Evolutionary conservation across 2,113 vertebrate species (phyloP).

Genomic region (Neomonachus schauinslandi): DNA sequence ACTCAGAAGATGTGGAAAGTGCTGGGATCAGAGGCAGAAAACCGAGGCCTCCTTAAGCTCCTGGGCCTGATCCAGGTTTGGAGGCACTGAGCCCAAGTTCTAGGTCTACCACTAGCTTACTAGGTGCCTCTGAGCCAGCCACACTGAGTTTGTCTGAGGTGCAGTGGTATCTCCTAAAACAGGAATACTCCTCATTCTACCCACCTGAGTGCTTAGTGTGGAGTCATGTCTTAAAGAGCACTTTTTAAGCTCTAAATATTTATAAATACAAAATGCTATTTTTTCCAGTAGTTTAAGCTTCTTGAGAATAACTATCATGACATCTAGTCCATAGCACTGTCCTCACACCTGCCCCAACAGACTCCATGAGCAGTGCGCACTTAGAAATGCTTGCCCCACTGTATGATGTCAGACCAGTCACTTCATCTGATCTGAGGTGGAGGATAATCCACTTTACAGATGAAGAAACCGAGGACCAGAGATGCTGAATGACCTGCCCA

Average conservation of each 20-base stretch:
- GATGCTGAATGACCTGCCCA: not conserved
- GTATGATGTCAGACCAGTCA: not conserved
- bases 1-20: too few relatives aligned
- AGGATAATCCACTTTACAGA: not conserved
- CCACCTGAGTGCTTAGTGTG: fast-evolving
- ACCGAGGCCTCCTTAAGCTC: not conserved
- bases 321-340: not conserved
- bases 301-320: not conserved
- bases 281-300: not conserved
- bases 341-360: not conserved
- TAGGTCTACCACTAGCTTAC: not conserved
- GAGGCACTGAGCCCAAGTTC: not conserved
- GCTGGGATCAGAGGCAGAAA: not conserved
- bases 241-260: not conserved
- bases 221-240: not conserved
- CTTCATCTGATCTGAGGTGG: not conserved
- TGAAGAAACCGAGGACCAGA: not conserved
- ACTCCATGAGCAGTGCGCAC: fast-evolving
- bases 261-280: not conserved
- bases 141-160: not conserved
- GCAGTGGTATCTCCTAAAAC: not conserved
- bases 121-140: not conserved
- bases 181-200: not conserved
- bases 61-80: not conserved
- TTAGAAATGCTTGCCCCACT: not conserved